Evolutionary conservation across 1,140 invertebrate genomes (phyloP), one percentile per base, ranked within the genome.

Genomic region (Maconellicoccus hirsutus): DNA sequence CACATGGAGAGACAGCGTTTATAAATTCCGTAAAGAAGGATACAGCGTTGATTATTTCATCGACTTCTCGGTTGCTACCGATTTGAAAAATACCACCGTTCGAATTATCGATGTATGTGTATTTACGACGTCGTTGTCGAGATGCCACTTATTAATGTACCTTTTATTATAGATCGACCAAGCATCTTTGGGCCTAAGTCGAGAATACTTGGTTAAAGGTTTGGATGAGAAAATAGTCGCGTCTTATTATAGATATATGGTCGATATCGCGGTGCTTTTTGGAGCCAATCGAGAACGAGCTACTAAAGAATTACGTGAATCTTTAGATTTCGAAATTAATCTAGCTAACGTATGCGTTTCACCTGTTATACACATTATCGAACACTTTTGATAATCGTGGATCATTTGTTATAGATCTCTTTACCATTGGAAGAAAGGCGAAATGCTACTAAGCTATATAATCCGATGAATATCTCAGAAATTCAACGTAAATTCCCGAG

Each of bases 261-360:
- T 93, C 0, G 90, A 93, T 74, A 88, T 97, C 69, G 91, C 96
- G 0, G 85, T 88, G 0, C 82, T 96, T 1, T 84, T 98, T 38
- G 96, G 96, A 16, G 91, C 93, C 3, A 81, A 95, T 22, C 84
- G 81, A 72, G 77, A 80, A 0, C 78, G 77, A n/a, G 94, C 93
- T 0, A 78, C 83, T 71, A 79, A 81, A 7, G 91, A 97, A 76
- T 83, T 98, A 52, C 84, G 82, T 22, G 87, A 92, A 69, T 92
- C 94, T 0, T 81, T 98, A 0, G 81, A 90, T 19, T 98, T 98
- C 76, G 96, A 99, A 83, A 93, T 93, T 16, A 83, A 87, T 73
- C 82, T 99, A 42, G 94, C 94, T n/a, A 95, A 96, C 78, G 92
- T 94, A 83, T n/a, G n/a, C n/a, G n/a, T n/a, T n/a, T n/a, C n/a